Base-by-base conservation (phyloP, 2,888 invertebrate species). In the Ichneumoninae sp. region DNA sequence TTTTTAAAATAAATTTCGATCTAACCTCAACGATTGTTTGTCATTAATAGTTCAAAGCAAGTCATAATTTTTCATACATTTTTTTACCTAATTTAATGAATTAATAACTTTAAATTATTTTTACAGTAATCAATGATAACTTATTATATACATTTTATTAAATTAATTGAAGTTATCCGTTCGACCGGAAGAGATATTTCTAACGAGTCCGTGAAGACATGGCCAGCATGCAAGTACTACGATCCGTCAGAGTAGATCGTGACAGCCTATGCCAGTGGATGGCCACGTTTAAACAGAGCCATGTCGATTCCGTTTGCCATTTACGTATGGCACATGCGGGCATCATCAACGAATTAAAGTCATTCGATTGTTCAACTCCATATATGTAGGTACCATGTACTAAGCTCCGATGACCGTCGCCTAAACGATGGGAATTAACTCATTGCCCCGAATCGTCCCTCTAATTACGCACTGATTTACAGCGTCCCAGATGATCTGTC, bases 291-390 rank as follows among this genome's bases (percentile, higher is more conserved):
- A 71, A 66, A 82, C 85, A 62, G 82, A 80, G 81, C 65, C 83
- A 78, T 89, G 89, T 90, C 89, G 90, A 90, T 90, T 88, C 82
- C 80, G 86, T 85, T 85, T 54, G 80, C 84, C 88, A 87, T 86
- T 87, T 71, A 76, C 86, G 84, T 84, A 85, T 80, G 86, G 22
- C 82, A 76, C 54, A 88, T 86, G 88, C 90, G 90, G 90, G 90
- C 80, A 88, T 86, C 88, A 86, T 87, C 80, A 80, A 85, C 86
- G 84, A 88, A 89, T 87, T 85, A 83, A 86, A 86, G 60, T 79
- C 70, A 71, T 79, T 81, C 81, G 65, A 81, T 84, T 79, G 74
- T 69, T 47, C 50, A 78, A 40, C 22, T 16, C 81, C 78, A 81
- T 81, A 75, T 75, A 84, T 66, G 77, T 69, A 44, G 50, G 40